Evolutionary conservation across 2,113 vertebrate genomes (phyloP).

Genomic region (Catharus fuscescens): DNA sequence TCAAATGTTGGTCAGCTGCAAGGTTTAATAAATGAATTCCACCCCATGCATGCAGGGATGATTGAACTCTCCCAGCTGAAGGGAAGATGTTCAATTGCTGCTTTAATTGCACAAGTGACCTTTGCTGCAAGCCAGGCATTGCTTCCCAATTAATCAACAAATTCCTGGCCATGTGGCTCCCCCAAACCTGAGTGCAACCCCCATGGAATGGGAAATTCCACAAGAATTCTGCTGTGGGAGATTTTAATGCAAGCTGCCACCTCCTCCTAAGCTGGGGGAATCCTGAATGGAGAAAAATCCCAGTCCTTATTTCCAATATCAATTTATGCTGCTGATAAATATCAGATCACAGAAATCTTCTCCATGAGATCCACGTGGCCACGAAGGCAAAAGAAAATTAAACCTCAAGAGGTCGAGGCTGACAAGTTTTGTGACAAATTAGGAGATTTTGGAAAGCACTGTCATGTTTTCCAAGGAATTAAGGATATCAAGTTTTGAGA

Average conservation of each 20-base stretch:
- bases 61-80: background rate
- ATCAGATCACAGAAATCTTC: background rate
- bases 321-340: background rate
- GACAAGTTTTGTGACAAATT: background rate
- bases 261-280: background rate
- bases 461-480: background rate
- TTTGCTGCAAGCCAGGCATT: background rate
- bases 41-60: background rate
- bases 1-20: constrained; percentile 43
- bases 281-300: background rate
- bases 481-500: background rate
- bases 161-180: constrained; percentile 2
- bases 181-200: background rate
- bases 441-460: background rate
- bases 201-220: constrained; percentile 10
- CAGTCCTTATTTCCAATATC: background rate
- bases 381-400: background rate
- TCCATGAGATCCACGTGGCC: background rate
- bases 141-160: background rate
- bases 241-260: background rate
- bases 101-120: background rate
- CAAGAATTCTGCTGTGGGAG: background rate
- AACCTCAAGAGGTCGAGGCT: background rate
- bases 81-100: background rate
- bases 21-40: background rate